Conservation (phyloP, 2,888 invertebrate species). For the Caradrina kadenii region DNA sequence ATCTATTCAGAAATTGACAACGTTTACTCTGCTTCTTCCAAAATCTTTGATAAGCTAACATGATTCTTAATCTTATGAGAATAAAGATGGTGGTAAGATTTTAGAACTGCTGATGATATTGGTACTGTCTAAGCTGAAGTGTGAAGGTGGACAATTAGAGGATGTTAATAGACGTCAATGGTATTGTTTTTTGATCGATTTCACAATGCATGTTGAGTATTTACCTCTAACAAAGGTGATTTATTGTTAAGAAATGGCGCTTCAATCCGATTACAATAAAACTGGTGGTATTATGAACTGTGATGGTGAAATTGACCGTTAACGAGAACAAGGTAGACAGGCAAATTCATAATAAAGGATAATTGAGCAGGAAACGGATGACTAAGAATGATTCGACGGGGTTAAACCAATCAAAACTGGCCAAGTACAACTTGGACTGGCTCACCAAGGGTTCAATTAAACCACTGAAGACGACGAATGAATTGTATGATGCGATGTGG, state of each 20-base stretch:
- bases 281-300: neutral
- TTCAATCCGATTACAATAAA: constrained; percentile 16
- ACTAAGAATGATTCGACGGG: constrained; percentile 17
- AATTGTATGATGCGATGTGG: too few relatives aligned
- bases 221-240: constrained; percentile 27
- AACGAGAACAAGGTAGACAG: neutral
- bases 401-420: neutral
- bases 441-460: too few relatives aligned
- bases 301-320: neutral
- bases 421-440: too few relatives aligned
- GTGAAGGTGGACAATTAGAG: constrained; percentile 66
- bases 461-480: too few relatives aligned
- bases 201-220: constrained; percentile 44
- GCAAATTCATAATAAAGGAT: constrained; percentile 5
- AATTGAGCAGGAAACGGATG: constrained; percentile 1
- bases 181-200: constrained; percentile 54
- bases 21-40: neutral
- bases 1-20: constrained; percentile 43
- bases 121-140: constrained; percentile 49
- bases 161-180: constrained; percentile 65
- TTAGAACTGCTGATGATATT: neutral
- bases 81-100: neutral
- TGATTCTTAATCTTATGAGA: neutral
- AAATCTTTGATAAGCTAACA: neutral
- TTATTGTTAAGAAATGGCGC: constrained; percentile 30